Evolutionary conservation across 2,113 vertebrate species (phyloP).

Genomic region (Amphilophus citrinellus): DNA sequence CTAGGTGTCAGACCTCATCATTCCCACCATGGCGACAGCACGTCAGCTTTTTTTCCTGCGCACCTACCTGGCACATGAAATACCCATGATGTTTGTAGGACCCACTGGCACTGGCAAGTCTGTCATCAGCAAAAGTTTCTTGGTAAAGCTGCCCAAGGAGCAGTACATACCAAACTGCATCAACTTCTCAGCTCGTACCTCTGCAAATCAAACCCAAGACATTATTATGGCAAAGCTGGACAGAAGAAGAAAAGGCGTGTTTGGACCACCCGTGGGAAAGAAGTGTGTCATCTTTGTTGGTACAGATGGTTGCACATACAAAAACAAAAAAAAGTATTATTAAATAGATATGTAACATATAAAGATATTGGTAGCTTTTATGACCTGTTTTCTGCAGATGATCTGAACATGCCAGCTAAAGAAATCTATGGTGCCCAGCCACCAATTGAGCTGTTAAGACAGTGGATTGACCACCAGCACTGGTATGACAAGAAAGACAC

Average conservation of each 20-base stretch:
- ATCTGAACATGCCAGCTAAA: conserved; percentile 96
- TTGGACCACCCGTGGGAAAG: conserved; percentile 89
- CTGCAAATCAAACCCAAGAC: conserved; percentile 92
- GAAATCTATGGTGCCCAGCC: conserved; percentile 94
- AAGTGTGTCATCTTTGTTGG: conserved; percentile 92
- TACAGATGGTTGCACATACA: conserved; percentile 67
- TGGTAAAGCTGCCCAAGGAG: conserved; percentile 87
- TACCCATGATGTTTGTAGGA: conserved; percentile 90
- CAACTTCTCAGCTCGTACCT: conserved; percentile 93
- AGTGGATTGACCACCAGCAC: conserved; percentile 91
- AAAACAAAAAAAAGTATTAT: background rate
- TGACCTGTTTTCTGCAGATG: conserved; percentile 78
- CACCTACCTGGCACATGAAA: conserved; percentile 84
- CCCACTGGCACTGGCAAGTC: conserved; percentile 97
- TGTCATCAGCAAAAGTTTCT: conserved; percentile 89
- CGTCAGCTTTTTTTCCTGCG: conserved; percentile 90
- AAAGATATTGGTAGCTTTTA: background rate
- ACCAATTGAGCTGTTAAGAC: conserved; percentile 91
- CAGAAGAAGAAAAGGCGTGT: conserved; percentile 88
- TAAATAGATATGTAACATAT: background rate
- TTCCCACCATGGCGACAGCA: conserved; percentile 92
- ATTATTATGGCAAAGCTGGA: conserved; percentile 95
- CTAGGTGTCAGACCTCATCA: conserved; percentile 92
- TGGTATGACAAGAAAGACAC: conserved; percentile 95
- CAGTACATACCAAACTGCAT: conserved; percentile 87